Percentiles rank a stretch among this genome's conserved stretches.
Conservation (phyloP, 1,140 invertebrate species). For the Drosophila paulistorum region DNA sequence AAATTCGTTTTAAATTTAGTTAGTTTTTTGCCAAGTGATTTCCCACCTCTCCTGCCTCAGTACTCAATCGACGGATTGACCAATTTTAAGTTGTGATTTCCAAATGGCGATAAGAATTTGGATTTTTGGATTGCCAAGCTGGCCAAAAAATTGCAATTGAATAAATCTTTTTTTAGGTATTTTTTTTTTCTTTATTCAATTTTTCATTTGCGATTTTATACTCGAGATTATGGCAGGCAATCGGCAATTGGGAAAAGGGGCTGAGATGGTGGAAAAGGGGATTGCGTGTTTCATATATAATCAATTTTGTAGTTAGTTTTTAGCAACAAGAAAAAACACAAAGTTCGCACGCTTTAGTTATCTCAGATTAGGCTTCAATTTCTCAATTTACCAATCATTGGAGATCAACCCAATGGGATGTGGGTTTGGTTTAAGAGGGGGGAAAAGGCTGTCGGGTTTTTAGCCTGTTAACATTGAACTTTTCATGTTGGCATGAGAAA, state of each 20-base stretch:
- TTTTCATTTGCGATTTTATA: slow-evolving; percentile 60
- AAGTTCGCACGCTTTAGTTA: slow-evolving; percentile 72
- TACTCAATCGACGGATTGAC: slow-evolving; percentile 23
- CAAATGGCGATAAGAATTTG: slow-evolving; percentile 66
- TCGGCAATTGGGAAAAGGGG: not conserved
- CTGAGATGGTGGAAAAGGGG: slow-evolving; percentile 3
- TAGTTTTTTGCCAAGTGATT: slow-evolving; percentile 12
- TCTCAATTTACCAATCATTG: slow-evolving; percentile 74
- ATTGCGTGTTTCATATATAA: slow-evolving; percentile 80
- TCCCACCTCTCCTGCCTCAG: not conserved
- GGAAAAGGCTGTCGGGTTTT: slow-evolving; percentile 30
- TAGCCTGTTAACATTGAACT: slow-evolving; percentile 74
- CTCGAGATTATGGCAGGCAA: slow-evolving; percentile 30
- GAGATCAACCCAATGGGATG: slow-evolving; percentile 20
- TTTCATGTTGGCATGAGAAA: slow-evolving; percentile 50
- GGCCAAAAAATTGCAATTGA: slow-evolving; percentile 72
- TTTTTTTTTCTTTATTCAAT: slow-evolving; percentile 76
- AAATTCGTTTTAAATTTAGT: too few species aligned
- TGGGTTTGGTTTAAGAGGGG: not conserved
- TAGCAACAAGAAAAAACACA: slow-evolving; percentile 3
- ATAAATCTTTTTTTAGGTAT: slow-evolving; percentile 80
- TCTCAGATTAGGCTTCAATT: slow-evolving; percentile 76
- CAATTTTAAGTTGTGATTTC: slow-evolving; percentile 50
- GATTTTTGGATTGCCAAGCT: slow-evolving; percentile 36
- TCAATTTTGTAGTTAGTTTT: slow-evolving; percentile 61